Evolutionary conservation across 2,113 vertebrate species (phyloP), one percentile per base, ranked within the genome.

Genomic region (Charadrius vociferus): DNA sequence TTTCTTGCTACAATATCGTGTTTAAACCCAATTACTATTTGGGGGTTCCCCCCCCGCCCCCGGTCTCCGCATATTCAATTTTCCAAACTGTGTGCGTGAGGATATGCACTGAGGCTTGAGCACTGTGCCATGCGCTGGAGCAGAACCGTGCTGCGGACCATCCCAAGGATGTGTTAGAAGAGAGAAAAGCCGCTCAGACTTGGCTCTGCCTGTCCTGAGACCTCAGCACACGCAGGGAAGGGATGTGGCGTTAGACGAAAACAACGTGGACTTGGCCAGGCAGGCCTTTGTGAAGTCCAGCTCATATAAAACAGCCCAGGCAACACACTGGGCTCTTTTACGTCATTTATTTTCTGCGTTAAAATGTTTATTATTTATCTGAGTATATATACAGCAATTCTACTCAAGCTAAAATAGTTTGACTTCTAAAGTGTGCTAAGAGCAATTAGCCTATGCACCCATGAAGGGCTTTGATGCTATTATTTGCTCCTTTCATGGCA

Each of bases 111-210:
- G 52, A 1, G 2, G 65, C 73, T 66, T 1, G 3, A 74, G 75
- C 75, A 8, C 68, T 2, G 34, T 5, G 26, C 3, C 27, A 24
- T 8, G 43, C 0, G 4, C 61, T 49, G 67, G 53, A 62, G 27
- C 47, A 70, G 82, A 63, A 59, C 3, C 0, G 1, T 37, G 36
- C 18, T 18, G 1, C 0, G 1, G 14, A 23, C 41, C 2, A 0
- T n/a, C 70, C 65, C 55, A 7, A 32, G 37, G 20, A 45, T 1
- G 32, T 3, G 18, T 27, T 10, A 5, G n/a, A 67, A 26, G 49
- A 55, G 15, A 43, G 50, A 29, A 43, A 36, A 88, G 19, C 79
- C 18, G 23, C 52, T 78, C 6, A 12, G 73, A 16, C 12, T 14
- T 21, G 59, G 56, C 66, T 30, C 14, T 53, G 80, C 67, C 66